A percentile compares a stretch with the other conserved stretches of the same genome.
Evolutionary conservation across 2,797 vertebrate species (phyloP).

Genomic region (Octomys mimax): DNA sequence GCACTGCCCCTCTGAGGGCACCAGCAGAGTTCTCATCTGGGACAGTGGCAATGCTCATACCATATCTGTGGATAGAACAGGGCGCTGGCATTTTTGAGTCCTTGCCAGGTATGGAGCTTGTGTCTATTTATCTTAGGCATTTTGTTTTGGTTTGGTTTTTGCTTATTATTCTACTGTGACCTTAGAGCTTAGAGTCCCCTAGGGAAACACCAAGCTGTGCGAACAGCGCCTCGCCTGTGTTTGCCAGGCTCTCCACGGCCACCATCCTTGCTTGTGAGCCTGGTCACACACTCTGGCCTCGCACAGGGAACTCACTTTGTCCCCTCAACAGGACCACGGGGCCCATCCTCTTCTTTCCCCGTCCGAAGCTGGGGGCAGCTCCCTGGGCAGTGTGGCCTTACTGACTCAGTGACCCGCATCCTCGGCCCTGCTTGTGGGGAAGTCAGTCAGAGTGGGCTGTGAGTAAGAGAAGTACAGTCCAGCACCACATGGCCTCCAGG

Average conservation of each 20-base stretch:
- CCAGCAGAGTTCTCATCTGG: accelerated
- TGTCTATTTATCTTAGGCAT: background rate
- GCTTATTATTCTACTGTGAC: background rate
- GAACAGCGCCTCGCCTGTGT: background rate
- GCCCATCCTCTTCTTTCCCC: background rate
- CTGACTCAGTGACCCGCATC: background rate
- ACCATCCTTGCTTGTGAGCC: accelerated
- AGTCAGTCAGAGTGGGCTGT: background rate
- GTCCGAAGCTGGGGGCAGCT: background rate
- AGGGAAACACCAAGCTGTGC: background rate
- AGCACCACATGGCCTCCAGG: accelerated
- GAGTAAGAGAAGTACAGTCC: background rate
- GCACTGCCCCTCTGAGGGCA: accelerated
- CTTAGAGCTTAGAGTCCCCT: background rate
- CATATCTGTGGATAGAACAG: accelerated
- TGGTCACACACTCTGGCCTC: too few species aligned
- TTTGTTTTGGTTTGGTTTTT: background rate
- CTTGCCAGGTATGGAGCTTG: accelerated
- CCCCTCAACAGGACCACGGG: background rate
- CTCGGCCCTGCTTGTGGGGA: background rate
- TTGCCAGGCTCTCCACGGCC: background rate
- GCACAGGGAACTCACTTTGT: accelerated
- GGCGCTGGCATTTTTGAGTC: background rate
- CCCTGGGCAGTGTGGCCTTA: background rate
- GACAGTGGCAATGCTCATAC: accelerated